These are phyloP conservation scores for Polymixis lichenea DNA, from an alignment of 2,888 invertebrate genomes.

Conservation along the genomic window DNA sequence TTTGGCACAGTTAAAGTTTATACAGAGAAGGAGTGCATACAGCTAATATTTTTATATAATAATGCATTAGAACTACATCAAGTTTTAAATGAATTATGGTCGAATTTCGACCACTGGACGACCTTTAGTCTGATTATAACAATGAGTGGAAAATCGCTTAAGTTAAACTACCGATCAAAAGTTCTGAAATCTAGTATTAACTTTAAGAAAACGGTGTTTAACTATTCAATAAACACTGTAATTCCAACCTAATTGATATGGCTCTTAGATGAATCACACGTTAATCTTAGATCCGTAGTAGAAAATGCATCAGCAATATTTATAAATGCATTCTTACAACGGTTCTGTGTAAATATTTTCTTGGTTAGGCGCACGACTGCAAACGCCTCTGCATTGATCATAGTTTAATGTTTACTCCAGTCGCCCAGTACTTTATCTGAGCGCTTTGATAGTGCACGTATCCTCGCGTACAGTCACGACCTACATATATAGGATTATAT, in stretches of 20 bases:
- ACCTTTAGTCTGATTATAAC: neutral
- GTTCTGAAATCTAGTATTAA: too few relatives aligned
- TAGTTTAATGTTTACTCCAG: slow-evolving; percentile 56
- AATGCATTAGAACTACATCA: too few relatives aligned
- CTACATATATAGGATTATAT: slow-evolving; percentile 49
- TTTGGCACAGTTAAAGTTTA: too few relatives aligned
- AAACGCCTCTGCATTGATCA: slow-evolving; percentile 54
- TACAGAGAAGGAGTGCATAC: too few relatives aligned
- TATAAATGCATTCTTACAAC: slow-evolving; percentile 44
- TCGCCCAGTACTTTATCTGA: slow-evolving; percentile 66
- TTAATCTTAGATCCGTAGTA: slow-evolving; percentile 17
- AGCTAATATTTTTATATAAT: too few relatives aligned
- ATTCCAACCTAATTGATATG: neutral
- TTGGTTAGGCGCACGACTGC: slow-evolving; percentile 54
- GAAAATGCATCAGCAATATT: slow-evolving; percentile 36
- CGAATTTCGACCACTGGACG: too few relatives aligned
- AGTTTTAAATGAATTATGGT: too few relatives aligned
- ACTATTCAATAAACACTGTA: neutral
- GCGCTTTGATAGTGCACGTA: slow-evolving; percentile 67
- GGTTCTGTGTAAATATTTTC: slow-evolving; percentile 53
- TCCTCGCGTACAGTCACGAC: slow-evolving; percentile 56
- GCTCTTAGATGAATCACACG: slow-evolving; percentile 12
- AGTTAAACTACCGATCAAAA: neutral
- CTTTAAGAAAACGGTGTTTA: too few relatives aligned
- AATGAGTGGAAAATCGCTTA: neutral